Conservation (phyloP, 1,140 invertebrate species). For the Zaprionus lachaisei region DNA sequence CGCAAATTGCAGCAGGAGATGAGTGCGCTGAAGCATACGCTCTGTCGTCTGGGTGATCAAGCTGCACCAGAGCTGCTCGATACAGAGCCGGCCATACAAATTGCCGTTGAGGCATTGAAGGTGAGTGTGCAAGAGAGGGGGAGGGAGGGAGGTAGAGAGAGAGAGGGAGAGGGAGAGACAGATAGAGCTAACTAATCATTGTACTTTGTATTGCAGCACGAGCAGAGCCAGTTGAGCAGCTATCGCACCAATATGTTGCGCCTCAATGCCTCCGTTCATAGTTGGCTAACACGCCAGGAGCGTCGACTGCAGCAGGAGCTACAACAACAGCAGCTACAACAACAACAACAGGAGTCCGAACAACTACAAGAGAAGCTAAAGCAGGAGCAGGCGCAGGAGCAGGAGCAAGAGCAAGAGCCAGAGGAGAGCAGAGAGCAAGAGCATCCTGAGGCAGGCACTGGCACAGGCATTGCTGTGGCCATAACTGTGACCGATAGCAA, state of each 20-base stretch:
- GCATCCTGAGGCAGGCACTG: constrained; percentile 6
- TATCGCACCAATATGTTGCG: constrained; percentile 89
- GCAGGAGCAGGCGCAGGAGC: constrained; percentile 4
- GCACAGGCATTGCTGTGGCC: constrained; percentile 34
- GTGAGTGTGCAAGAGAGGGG: constrained; percentile 30
- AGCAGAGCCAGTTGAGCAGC: constrained; percentile 89
- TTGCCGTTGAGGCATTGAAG: constrained; percentile 80
- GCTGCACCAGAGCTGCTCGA: constrained; percentile 72
- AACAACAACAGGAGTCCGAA: constrained; percentile 64
- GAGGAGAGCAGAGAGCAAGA: background rate
- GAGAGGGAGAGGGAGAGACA: background rate
- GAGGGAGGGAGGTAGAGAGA: too few species aligned
- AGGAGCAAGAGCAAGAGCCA: background rate
- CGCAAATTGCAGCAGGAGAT: constrained; percentile 83
- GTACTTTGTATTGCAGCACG: constrained; percentile 85
- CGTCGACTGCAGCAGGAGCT: constrained; percentile 78
- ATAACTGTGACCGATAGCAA: constrained; percentile 75
- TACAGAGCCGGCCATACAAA: constrained; percentile 81
- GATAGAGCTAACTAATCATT: background rate
- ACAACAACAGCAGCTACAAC: constrained; percentile 40
- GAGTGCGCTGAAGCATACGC: constrained; percentile 69
- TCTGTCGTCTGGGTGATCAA: constrained; percentile 72
- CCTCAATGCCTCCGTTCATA: constrained; percentile 90
- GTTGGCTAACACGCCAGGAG: constrained; percentile 87
- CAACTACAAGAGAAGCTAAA: constrained; percentile 38